Conservation (phyloP, 2,797 vertebrate species). For the Micrastur ruficollis region DNA sequence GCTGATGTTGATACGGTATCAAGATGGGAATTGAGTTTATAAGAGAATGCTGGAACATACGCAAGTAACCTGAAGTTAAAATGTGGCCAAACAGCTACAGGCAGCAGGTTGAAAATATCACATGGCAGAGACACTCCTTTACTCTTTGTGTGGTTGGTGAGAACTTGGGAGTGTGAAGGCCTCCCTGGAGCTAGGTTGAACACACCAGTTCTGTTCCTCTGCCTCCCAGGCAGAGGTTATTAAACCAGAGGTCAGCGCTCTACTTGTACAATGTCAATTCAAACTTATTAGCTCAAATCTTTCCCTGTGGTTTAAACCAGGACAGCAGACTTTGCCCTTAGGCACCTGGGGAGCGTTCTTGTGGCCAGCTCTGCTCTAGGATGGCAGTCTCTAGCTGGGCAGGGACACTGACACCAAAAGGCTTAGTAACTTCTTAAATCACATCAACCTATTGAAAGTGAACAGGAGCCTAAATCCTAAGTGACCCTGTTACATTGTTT, state of each 20-base stretch:
- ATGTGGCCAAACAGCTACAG: background rate
- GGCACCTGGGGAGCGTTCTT: background rate
- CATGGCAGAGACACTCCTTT: background rate
- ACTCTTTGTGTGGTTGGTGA: background rate
- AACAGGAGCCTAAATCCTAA: background rate
- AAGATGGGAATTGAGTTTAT: constrained; percentile 1
- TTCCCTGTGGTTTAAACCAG: background rate
- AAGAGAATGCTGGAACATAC: background rate
- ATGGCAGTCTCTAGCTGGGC: background rate
- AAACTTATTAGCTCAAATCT: background rate
- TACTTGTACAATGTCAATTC: background rate
- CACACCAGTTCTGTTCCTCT: background rate
- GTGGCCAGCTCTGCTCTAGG: background rate
- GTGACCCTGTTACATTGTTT: background rate
- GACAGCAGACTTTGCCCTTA: background rate
- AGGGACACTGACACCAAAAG: background rate
- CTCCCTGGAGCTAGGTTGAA: background rate
- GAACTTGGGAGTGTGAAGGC: background rate
- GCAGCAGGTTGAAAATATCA: background rate
- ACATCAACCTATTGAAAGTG: background rate
- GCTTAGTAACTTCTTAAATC: background rate
- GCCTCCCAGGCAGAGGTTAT: background rate
- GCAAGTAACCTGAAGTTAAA: background rate
- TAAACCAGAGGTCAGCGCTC: background rate
- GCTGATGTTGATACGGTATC: background rate